Conservation (phyloP, 2,113 vertebrate genomes). For the Chaetops frenatus region DNA sequence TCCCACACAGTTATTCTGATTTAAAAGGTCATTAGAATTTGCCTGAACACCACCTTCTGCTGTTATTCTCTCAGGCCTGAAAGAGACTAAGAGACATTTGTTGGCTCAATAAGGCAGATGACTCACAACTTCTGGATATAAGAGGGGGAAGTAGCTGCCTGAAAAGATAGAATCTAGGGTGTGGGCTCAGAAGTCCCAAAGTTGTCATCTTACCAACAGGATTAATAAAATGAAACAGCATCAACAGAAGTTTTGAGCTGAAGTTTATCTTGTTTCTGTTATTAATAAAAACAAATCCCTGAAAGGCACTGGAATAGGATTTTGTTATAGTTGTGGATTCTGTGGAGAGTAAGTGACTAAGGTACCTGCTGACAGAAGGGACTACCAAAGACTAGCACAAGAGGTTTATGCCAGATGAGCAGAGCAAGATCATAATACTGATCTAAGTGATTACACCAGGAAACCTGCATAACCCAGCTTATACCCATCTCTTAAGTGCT, state of each 20-base stretch:
- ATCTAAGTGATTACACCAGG: not conserved
- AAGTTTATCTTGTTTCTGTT: not conserved
- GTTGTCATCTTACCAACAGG: conserved; percentile 2
- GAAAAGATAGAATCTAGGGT: conserved; percentile 27
- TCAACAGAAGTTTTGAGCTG: not conserved
- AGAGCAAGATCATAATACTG: not conserved
- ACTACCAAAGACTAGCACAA: not conserved
- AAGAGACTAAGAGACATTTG: conserved; percentile 37
- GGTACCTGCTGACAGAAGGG: not conserved
- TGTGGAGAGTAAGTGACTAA: not conserved
- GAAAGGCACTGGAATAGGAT: not conserved
- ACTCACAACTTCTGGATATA: conserved; percentile 23
- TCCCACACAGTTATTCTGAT: not conserved
- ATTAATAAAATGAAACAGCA: not conserved
- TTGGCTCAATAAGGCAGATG: not conserved
- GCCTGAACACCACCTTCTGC: not conserved
- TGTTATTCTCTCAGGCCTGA: not conserved
- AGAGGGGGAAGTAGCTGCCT: conserved; percentile 24
- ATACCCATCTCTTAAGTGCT: not conserved
- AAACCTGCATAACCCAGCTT: not conserved
- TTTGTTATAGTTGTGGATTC: not conserved
- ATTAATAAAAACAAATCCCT: not conserved
- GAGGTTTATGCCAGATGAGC: not conserved
- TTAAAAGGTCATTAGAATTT: conserved; percentile 23
- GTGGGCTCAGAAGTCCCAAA: not conserved